phyloP scores from a whole-genome alignment of 2,797 vertebrate species.

The Cryptoblepharus egeriae region DNA sequence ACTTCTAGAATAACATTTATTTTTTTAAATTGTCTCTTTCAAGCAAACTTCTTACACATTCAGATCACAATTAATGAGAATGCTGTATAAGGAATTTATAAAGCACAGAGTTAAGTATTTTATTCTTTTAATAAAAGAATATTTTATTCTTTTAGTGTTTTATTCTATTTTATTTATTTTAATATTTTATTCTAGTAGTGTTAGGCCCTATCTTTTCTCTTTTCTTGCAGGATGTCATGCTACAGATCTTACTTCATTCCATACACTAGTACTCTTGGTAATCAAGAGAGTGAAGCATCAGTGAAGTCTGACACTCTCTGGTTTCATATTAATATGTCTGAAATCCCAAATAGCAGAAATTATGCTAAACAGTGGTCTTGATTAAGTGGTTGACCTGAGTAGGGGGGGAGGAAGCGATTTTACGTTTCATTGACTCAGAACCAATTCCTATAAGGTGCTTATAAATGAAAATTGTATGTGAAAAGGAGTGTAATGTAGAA shows the following conservation, averaged over 20 bases:
- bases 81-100: background rate
- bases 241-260: too few species aligned
- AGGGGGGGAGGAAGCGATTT: background rate
- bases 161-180: too few species aligned
- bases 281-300: background rate
- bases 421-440: background rate
- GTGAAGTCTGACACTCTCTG: background rate
- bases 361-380: background rate
- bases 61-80: constrained; percentile 10
- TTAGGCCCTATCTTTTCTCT: constrained; percentile 2
- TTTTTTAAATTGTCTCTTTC: constrained; percentile 39
- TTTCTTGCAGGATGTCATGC: constrained; percentile 3
- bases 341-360: background rate
- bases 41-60: constrained; percentile 9
- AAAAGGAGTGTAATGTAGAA: background rate
- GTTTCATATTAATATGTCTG: background rate
- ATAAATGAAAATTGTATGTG: background rate
- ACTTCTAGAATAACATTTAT: constrained; percentile 49
- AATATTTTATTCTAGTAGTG: too few species aligned
- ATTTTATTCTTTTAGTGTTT: background rate
- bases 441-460: background rate
- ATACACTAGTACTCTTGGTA: background rate
- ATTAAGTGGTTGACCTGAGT: background rate
- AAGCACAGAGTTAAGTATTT: constrained; percentile 30
- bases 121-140: background rate